phyloP scores from a whole-genome alignment of 2,113 vertebrate genomes.

The Brachyhypopomus occidentalis region DNA sequence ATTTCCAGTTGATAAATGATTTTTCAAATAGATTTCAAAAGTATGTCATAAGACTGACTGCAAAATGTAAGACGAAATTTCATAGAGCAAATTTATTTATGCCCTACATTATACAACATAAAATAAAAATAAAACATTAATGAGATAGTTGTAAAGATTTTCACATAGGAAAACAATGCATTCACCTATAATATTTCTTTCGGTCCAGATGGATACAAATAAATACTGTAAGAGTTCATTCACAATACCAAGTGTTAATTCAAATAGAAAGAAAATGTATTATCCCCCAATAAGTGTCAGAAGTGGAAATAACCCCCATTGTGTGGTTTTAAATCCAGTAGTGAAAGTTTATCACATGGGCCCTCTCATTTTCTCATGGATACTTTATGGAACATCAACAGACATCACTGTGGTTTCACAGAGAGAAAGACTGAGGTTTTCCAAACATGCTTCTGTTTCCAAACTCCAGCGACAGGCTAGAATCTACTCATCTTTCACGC shows the following conservation, averaged over 20 bases:
- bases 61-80: neutral
- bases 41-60: neutral
- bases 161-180: no score
- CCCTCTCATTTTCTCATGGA: slow-evolving; percentile 4
- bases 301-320: neutral
- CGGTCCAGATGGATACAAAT: no score
- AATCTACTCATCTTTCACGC: neutral
- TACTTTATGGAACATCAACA: slow-evolving; percentile 2
- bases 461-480: neutral
- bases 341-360: neutral
- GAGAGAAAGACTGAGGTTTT: neutral
- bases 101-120: no score
- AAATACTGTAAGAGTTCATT: no score
- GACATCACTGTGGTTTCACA: neutral
- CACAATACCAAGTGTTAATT: no score
- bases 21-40: neutral
- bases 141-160: neutral
- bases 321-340: neutral
- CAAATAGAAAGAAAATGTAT: no score
- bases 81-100: neutral
- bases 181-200: no score
- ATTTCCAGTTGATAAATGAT: no score
- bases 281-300: no score
- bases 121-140: neutral
- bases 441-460: neutral